A percentile compares a stretch with the other conserved stretches of the same genome.
Conservation (phyloP, 2,888 invertebrate genomes). For the Caenorhabditis sp. region DNA sequence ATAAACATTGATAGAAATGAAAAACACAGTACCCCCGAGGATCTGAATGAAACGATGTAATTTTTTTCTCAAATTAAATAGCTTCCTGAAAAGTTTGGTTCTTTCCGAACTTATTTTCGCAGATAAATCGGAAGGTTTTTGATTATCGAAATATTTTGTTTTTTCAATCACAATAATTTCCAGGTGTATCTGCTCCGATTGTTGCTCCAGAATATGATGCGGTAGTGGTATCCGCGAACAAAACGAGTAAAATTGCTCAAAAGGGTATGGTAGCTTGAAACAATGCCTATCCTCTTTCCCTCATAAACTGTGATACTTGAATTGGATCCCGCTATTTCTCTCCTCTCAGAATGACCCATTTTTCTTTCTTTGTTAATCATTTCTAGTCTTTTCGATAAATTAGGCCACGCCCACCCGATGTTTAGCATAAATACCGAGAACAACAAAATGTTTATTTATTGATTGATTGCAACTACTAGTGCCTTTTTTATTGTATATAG, state of each 20-base stretch:
- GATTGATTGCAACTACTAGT: too few relatives aligned
- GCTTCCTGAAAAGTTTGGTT: background rate
- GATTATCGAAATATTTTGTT: background rate
- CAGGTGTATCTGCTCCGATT: slow-evolving; percentile 5
- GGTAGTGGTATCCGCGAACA: slow-evolving; percentile 2
- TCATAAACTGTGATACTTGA: background rate
- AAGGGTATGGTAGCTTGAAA: slow-evolving; percentile 22
- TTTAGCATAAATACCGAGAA: background rate
- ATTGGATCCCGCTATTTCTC: background rate
- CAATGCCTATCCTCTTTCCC: too few relatives aligned
- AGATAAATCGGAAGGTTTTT: too few relatives aligned
- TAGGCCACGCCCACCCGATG: background rate
- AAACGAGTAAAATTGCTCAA: slow-evolving; percentile 13
- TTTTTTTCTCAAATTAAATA: background rate
- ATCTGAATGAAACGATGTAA: background rate
- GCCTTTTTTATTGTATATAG: too few relatives aligned
- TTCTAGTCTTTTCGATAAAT: too few relatives aligned
- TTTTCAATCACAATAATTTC: too few relatives aligned
- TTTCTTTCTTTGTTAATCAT: too few relatives aligned
- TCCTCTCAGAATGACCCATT: background rate
- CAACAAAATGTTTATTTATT: too few relatives aligned
- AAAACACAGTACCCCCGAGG: too few relatives aligned
- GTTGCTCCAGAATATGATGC: slow-evolving; percentile 7
- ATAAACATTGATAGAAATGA: too few relatives aligned
- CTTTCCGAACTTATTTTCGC: background rate